These are phyloP conservation scores for Dascillus cervinus DNA, from an alignment of 2,888 invertebrate genomes.

Conservation along the genomic window DNA sequence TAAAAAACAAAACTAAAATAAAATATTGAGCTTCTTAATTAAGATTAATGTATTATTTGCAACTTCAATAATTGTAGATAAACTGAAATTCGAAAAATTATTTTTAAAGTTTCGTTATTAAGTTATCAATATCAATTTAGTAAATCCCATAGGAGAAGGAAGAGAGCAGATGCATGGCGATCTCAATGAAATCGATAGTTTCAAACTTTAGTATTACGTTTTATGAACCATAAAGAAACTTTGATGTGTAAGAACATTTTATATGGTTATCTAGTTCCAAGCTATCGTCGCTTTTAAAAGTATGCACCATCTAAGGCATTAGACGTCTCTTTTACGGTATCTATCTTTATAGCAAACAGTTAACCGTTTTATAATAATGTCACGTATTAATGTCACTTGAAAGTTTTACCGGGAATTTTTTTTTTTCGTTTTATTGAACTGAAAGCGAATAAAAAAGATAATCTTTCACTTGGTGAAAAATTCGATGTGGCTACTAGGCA, in stretches of 20 bases:
- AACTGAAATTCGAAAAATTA: constrained; percentile 7
- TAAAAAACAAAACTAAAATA: not conserved
- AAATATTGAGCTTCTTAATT: not conserved
- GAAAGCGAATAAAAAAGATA: too few species aligned
- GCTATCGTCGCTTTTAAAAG: constrained; percentile 19
- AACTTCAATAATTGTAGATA: too few species aligned
- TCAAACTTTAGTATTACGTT: constrained; percentile 33
- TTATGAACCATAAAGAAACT: constrained; percentile 35
- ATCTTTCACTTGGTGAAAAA: too few species aligned
- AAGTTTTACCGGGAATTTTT: too few species aligned
- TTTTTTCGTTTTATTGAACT: too few species aligned
- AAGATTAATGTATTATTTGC: too few species aligned
- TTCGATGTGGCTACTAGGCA: too few species aligned
- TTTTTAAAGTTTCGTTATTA: constrained; percentile 12
- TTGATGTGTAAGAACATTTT: constrained; percentile 30
- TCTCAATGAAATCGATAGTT: constrained; percentile 34
- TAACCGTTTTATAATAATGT: too few species aligned
- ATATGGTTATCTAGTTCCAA: constrained; percentile 27
- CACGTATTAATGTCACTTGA: too few species aligned
- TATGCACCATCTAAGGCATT: not conserved
- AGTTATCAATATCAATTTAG: constrained; percentile 29
- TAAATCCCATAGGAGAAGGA: constrained; percentile 15
- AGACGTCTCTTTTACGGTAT: too few species aligned
- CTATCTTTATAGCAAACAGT: too few species aligned
- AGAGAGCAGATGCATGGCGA: constrained; percentile 12